Base-by-base conservation (phyloP, 2,888 invertebrate genomes). In the Limnephilus rhombicus region DNA sequence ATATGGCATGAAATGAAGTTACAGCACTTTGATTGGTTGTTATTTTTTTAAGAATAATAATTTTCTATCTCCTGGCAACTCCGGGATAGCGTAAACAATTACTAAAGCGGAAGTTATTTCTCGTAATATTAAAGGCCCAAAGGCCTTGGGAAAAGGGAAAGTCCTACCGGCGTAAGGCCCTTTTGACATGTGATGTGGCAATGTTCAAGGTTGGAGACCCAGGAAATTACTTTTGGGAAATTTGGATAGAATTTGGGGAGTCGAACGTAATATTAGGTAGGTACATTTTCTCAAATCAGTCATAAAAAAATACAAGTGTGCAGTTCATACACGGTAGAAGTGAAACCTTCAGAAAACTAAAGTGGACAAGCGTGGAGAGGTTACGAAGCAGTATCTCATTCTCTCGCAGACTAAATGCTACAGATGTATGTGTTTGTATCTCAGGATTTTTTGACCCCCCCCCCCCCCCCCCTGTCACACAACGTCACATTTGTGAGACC, bases 141-240 rank as follows among this genome's bases (percentile, higher is more conserved):
- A 68, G 82, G 4, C 82, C 82, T 82, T 82, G 34, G 82, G 31
- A 82, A 82, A 82, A 82, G 34, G 34, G 34, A 68, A 68, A n/a
- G 68, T 24, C 68, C 68, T 68, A 24, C 9, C 68, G 24, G n/a
- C 24, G 24, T 68, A 68, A 68, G n/a, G 68, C 68, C 68, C 68
- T 68, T 68, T 9, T 68, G 24, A 68, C 68, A 68, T 24, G 68
- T 68, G 68, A 68, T 68, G n/a, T 68, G 68, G 68, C n/a, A 68
- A 68, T 68, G 68, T 2, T 24, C 68, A 68, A 68, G 68, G 68
- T 68, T 68, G 24, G 0, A 68, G 68, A 24, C 24, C 68, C 68
- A 68, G 68, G 68, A 68, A 68, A 68, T 68, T 24, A n/a, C 24
- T 68, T 68, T 68, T 68, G 68, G 24, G n/a, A 24, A 68, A 68